These are phyloP conservation scores for Eurypyga helias DNA, from an alignment of 2,113 vertebrate species.

Conservation along the genomic window DNA sequence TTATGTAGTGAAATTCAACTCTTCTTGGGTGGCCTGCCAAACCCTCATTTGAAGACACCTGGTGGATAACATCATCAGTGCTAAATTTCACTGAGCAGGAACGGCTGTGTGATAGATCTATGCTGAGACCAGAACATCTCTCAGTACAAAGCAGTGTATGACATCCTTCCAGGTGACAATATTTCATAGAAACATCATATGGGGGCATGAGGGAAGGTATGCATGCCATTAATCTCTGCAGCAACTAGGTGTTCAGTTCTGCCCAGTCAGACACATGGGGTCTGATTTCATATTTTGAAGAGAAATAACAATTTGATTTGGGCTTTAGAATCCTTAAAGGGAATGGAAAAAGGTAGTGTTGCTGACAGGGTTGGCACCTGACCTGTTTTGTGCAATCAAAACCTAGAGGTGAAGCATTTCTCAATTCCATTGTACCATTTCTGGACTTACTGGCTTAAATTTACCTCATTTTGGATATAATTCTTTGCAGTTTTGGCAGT, in stretches of 20 bases:
- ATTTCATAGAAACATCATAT: background rate
- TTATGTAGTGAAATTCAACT: rapidly evolving
- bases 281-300: background rate
- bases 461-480: background rate
- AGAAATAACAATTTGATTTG: background rate
- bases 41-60: background rate
- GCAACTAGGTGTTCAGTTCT: background rate
- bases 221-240: background rate
- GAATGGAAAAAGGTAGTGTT: rapidly evolving
- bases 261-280: background rate
- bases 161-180: background rate
- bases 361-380: background rate
- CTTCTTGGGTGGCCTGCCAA: background rate
- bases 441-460: background rate
- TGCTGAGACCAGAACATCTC: background rate
- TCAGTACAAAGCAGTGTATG: background rate
- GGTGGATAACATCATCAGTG: background rate
- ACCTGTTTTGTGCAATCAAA: background rate
- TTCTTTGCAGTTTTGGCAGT: background rate
- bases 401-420: background rate
- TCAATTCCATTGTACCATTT: background rate
- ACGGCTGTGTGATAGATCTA: background rate
- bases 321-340: background rate
- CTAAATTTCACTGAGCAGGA: background rate
- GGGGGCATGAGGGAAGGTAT: background rate